Base-by-base conservation (phyloP, 2,888 invertebrate species). In the Diploptera punctata region DNA sequence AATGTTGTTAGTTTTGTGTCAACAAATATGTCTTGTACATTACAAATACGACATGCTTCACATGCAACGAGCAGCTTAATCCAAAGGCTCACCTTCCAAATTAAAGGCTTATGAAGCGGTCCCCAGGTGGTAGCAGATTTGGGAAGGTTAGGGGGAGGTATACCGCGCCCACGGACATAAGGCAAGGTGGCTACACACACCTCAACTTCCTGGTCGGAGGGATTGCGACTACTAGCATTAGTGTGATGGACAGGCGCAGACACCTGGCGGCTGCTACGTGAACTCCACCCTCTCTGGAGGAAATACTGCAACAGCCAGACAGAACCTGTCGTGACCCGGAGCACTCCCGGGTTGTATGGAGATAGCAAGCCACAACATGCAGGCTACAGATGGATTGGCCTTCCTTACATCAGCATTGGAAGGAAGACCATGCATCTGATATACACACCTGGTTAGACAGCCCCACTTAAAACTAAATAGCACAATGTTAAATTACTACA, bases 71-170 rank as follows among this genome's bases (percentile, higher is more conserved):
- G 47, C 19, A 65, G 67, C 43, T 44, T 68, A 57, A 67, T 49
- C 70, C 67, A 75, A 65, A 68, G 70, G 82, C 86, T 86, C 86
- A 87, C 87, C 87, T 88, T 88, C 87, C 87, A 87, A 81, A 86
- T 86, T 83, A 87, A 85, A 83, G 87, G 86, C 85, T 87, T 88
- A 84, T 87, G 87, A 82, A 87, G 86, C 81, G 87, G 86, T 81
- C 87, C 87, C 87, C 88, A 88, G 81, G 88, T 87, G 80, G 87
- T 87, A 80, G 86, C 85, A 81, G 88, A 87, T 85, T 88, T 87
- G 81, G 87, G 87, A 81, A 87, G 84, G 83, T 87, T 84, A 80
- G 84, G 83, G 82, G 85, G 84, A 81, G 82, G 81, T 80, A 81
- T 81, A 79, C 82, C 80, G 79, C 79, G 79, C 79, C 83, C 84